A percentile compares a stretch with the other conserved stretches of the same genome.
Evolutionary conservation across 2,888 invertebrate genomes (phyloP).

Genomic region (Lingula anatina): DNA sequence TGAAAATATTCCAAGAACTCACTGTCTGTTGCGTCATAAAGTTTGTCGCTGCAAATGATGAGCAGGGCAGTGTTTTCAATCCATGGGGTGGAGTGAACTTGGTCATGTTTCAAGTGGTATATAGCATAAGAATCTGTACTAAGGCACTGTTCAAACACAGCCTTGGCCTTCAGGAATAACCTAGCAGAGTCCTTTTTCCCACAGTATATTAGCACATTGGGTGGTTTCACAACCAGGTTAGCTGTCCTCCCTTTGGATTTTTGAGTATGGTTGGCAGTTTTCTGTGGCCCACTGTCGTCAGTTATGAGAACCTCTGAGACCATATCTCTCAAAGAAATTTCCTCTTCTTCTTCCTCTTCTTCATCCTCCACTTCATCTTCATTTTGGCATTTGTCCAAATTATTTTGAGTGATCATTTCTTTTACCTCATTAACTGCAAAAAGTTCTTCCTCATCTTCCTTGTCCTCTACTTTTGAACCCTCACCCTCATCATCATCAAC

Average conservation of each 20-base stretch:
- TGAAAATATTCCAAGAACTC: slow-evolving; percentile 29
- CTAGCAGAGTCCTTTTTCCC: slow-evolving; percentile 37
- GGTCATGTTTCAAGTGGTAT: slow-evolving; percentile 41
- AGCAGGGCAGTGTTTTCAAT: slow-evolving; percentile 37
- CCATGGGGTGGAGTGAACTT: slow-evolving; percentile 38
- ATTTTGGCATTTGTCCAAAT: background rate
- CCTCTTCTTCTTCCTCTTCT: slow-evolving; percentile 1
- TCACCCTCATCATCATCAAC: background rate
- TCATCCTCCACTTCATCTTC: background rate
- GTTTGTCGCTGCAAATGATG: slow-evolving; percentile 28
- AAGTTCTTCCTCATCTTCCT: background rate
- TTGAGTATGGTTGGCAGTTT: background rate
- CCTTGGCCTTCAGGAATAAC: slow-evolving; percentile 29
- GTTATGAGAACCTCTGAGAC: background rate
- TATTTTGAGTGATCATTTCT: background rate
- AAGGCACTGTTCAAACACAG: slow-evolving; percentile 29
- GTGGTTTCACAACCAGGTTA: slow-evolving; percentile 32
- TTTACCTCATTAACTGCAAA: background rate
- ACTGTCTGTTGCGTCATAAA: slow-evolving; percentile 25
- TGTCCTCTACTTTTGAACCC: background rate
- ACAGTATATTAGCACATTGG: slow-evolving; percentile 47
- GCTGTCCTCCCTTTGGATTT: slow-evolving; percentile 3
- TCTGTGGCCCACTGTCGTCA: background rate
- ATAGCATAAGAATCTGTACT: slow-evolving; percentile 37
- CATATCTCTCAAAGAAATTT: background rate